phyloP scores from a whole-genome alignment of 2,888 invertebrate species.

The Myopa tessellatipennis region DNA sequence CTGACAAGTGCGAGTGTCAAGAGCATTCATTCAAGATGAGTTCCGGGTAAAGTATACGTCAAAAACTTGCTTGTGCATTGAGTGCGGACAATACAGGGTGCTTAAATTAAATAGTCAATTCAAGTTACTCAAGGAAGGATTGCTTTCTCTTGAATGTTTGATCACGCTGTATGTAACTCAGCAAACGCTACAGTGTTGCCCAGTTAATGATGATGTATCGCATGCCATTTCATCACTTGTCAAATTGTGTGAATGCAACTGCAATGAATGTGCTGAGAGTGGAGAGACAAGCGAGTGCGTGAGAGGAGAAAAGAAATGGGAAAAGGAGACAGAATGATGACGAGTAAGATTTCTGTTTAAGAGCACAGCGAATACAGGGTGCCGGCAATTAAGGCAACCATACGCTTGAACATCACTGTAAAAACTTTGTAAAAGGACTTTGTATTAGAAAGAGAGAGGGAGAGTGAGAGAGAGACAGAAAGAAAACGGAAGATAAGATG shows the following conservation, averaged over 20 bases:
- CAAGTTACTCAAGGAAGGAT: too few species aligned
- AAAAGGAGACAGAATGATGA: neutral
- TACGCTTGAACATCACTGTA: neutral
- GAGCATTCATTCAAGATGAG: neutral
- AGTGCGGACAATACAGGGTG: neutral
- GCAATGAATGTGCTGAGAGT: neutral
- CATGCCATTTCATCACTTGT: constrained; percentile 17
- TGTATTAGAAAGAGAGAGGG: too few species aligned
- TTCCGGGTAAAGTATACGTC: neutral
- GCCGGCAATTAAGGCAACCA: neutral
- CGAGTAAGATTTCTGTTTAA: neutral
- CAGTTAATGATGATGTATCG: constrained; percentile 25
- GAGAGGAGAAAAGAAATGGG: neutral
- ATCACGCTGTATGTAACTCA: neutral
- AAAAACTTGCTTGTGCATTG: neutral
- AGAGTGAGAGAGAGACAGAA: too few species aligned
- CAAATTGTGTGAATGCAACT: neutral
- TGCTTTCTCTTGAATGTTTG: too few species aligned
- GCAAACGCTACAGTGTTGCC: constrained; percentile 14
- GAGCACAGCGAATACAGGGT: neutral
- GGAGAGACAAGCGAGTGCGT: neutral
- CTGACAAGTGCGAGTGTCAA: neutral
- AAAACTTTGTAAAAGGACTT: too few species aligned
- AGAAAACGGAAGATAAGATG: neutral
- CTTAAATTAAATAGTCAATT: too few species aligned